A percentile compares a stretch with the other conserved stretches of the same genome.
Evolutionary conservation across 2,113 vertebrate species (phyloP).

Genomic region (Zonotrichia leucophrys): DNA sequence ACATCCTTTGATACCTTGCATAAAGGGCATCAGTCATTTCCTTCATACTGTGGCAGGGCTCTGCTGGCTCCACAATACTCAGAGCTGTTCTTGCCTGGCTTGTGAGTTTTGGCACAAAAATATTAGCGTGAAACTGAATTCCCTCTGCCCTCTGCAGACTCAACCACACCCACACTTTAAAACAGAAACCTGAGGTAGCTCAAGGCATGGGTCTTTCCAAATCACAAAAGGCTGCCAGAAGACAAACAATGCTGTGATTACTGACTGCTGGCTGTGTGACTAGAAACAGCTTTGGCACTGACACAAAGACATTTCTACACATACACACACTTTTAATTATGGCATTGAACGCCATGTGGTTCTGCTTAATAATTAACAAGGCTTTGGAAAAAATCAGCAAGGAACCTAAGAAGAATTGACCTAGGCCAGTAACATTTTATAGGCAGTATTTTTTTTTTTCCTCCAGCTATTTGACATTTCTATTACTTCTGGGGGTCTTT

Average conservation of each 20-base stretch:
- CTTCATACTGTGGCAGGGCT: not conserved
- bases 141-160: not conserved
- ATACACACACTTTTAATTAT: conserved; percentile 6
- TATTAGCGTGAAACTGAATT: not conserved
- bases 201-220: not conserved
- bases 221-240: conserved; percentile 26
- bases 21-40: not conserved
- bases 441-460: not conserved
- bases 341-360: not conserved
- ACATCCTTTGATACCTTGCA: not conserved
- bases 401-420: not conserved
- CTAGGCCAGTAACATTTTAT: conserved; percentile 8
- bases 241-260: conserved; percentile 23
- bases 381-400: not conserved
- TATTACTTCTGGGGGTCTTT: conserved; percentile 21
- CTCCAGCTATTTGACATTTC: conserved; percentile 12
- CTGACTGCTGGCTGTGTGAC: conserved; percentile 8
- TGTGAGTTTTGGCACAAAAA: conserved; percentile 27
- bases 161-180: not conserved
- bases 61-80: not conserved
- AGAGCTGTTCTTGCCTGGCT: not conserved
- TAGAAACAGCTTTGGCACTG: conserved; percentile 12
- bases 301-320: conserved; percentile 36
- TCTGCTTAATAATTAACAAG: conserved; percentile 54
- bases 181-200: conserved; percentile 19